These are phyloP conservation scores for Sardina pilchardus DNA, from an alignment of 2,113 vertebrate species.

Conservation along the genomic window DNA sequence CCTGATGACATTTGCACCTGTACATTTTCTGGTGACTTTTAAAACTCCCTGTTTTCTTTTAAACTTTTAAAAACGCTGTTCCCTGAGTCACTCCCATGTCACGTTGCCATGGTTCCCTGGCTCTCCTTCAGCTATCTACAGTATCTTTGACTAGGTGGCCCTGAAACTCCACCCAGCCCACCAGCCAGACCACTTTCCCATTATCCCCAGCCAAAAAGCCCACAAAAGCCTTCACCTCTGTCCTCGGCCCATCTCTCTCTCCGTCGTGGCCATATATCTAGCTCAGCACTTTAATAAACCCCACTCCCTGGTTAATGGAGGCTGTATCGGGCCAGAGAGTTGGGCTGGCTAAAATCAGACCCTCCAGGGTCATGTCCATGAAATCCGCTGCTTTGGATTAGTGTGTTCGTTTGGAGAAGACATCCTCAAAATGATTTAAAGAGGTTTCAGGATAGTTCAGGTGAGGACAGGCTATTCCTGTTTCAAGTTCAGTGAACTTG, in stretches of 20 bases:
- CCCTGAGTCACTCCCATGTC: neutral
- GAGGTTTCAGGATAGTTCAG: neutral
- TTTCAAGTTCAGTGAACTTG: neutral
- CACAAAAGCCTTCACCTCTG: neutral
- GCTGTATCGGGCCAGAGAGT: neutral
- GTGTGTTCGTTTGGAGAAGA: neutral
- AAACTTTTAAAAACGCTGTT: neutral
- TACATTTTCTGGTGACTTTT: neutral
- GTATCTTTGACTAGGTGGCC: neutral
- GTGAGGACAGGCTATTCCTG: neutral
- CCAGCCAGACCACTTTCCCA: neutral
- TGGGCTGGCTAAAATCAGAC: neutral
- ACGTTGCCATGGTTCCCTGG: neutral
- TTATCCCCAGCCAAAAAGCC: neutral
- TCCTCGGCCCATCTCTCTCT: conserved; percentile 16
- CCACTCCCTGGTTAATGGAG: conserved; percentile 29
- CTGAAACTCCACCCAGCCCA: neutral
- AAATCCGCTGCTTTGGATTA: neutral
- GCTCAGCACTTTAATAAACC: conserved; percentile 38
- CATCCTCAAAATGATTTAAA: neutral
- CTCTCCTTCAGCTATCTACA: neutral
- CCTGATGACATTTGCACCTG: neutral
- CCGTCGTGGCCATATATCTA: conserved; percentile 41
- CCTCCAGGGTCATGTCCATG: neutral
- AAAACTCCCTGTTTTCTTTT: neutral